Evolutionary conservation across 2,888 invertebrate species (phyloP).

Genomic region (Acrobasis consociella): DNA sequence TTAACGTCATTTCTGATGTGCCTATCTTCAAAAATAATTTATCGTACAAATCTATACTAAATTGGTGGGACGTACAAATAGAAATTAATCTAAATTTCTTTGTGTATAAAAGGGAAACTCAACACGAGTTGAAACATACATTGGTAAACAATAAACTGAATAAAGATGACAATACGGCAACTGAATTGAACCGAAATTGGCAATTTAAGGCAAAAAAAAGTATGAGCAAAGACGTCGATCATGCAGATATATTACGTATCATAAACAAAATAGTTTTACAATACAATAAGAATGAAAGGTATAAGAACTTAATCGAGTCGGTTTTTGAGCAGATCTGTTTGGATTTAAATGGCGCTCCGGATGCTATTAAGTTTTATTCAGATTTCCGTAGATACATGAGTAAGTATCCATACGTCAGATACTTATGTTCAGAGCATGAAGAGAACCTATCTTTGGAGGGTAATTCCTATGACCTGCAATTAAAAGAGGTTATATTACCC

Average conservation of each 20-base stretch:
- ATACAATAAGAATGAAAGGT: slow-evolving; percentile 14
- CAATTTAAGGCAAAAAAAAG: slow-evolving; percentile 26
- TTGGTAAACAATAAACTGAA: slow-evolving; percentile 46
- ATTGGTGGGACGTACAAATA: slow-evolving; percentile 47
- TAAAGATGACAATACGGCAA: slow-evolving; percentile 10
- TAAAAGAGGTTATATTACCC: slow-evolving; percentile 53
- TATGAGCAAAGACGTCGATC: not conserved
- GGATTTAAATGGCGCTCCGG: slow-evolving; percentile 34
- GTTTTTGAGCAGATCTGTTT: slow-evolving; percentile 33
- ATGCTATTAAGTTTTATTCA: slow-evolving; percentile 29
- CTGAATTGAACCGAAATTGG: slow-evolving; percentile 29
- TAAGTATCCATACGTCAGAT: slow-evolving; percentile 52
- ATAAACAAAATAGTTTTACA: slow-evolving; percentile 1
- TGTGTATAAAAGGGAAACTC: slow-evolving; percentile 37
- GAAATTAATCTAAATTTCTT: slow-evolving; percentile 36
- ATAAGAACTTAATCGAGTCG: not conserved
- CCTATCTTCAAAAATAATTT: slow-evolving; percentile 36
- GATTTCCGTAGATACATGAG: slow-evolving; percentile 37
- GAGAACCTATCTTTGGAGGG: not conserved
- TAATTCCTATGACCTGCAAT: slow-evolving; percentile 48
- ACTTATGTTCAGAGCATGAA: slow-evolving; percentile 42
- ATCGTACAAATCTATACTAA: slow-evolving; percentile 43
- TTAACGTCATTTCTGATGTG: slow-evolving; percentile 41
- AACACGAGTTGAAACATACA: slow-evolving; percentile 40
- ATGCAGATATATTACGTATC: slow-evolving; percentile 2